These are phyloP conservation scores for Festucalex cinctus DNA, from an alignment of 2,113 vertebrate species.

Conservation along the genomic window DNA sequence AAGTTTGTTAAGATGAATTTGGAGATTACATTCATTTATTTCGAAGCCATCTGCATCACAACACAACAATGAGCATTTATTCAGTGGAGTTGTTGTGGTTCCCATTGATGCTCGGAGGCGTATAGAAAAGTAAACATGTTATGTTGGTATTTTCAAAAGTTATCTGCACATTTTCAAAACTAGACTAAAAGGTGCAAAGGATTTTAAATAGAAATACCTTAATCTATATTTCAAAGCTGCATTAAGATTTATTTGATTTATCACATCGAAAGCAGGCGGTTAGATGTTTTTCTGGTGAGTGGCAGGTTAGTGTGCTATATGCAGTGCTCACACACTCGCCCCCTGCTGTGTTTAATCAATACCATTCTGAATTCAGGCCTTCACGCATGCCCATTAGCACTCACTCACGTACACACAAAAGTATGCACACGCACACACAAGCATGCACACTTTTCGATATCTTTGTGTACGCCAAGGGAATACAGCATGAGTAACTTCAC, in stretches of 20 bases:
- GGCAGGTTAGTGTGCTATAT: slow-evolving; percentile 74
- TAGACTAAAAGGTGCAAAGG: neutral
- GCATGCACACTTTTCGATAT: slow-evolving; percentile 44
- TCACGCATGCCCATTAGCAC: slow-evolving; percentile 17
- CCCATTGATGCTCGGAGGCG: neutral
- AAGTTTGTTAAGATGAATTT: neutral
- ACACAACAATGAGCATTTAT: neutral
- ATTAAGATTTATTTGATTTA: slow-evolving; percentile 60
- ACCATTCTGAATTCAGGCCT: slow-evolving; percentile 67
- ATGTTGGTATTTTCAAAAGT: neutral
- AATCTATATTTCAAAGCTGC: slow-evolving; percentile 49
- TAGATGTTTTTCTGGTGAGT: slow-evolving; percentile 60
- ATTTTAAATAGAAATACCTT: slow-evolving; percentile 42
- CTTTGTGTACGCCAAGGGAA: slow-evolving; percentile 56
- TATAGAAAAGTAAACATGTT: neutral
- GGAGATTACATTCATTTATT: neutral
- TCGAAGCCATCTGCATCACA: neutral
- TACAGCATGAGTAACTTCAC: slow-evolving; percentile 52
- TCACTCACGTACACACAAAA: slow-evolving; percentile 16
- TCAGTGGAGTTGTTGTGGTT: neutral
- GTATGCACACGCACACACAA: slow-evolving; percentile 13
- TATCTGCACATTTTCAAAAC: neutral
- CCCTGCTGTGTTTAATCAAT: slow-evolving; percentile 79
- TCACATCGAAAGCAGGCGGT: slow-evolving; percentile 61
- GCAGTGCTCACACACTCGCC: slow-evolving; percentile 67